Percentiles rank a stretch among this genome's conserved stretches.
phyloP scores from a whole-genome alignment of 2,797 vertebrate species.

The Trematomus bernacchii region DNA sequence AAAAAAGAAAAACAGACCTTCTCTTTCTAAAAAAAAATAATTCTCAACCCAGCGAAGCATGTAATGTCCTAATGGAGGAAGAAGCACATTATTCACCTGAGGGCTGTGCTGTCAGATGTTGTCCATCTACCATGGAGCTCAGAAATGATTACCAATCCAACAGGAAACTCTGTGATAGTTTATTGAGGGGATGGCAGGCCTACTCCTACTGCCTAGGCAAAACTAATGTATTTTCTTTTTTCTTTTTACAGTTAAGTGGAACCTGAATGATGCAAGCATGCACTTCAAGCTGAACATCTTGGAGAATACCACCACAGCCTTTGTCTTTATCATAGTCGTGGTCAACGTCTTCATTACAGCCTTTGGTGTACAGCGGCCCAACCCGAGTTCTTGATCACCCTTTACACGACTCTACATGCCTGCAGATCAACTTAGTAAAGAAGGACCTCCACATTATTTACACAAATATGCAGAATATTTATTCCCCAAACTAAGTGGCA shows the following conservation, averaged over 20 bases:
- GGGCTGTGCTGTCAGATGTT: constrained; percentile 27
- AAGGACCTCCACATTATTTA: neutral
- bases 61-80: neutral
- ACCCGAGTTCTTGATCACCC: constrained; percentile 14
- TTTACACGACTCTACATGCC: neutral
- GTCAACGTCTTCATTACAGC: constrained; percentile 98
- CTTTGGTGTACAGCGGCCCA: constrained; percentile 93
- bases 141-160: constrained; percentile 21
- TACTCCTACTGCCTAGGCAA: neutral
- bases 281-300: constrained; percentile 92
- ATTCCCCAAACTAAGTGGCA: constrained; percentile 24
- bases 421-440: constrained; percentile 10
- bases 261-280: constrained; percentile 92
- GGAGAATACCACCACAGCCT: constrained; percentile 93
- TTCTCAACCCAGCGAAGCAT: constrained; percentile 7
- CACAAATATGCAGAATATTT: constrained; percentile 10
- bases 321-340: constrained; percentile 95
- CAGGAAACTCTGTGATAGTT: constrained; percentile 27
- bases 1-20: neutral
- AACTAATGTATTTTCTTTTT: neutral
- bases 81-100: constrained; percentile 37
- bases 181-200: constrained; percentile 23
- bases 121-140: constrained; percentile 21
- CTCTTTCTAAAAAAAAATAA: neutral
- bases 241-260: constrained; percentile 90